Conservation (phyloP, 1,140 invertebrate species). For the Heliconius eleuchia region DNA sequence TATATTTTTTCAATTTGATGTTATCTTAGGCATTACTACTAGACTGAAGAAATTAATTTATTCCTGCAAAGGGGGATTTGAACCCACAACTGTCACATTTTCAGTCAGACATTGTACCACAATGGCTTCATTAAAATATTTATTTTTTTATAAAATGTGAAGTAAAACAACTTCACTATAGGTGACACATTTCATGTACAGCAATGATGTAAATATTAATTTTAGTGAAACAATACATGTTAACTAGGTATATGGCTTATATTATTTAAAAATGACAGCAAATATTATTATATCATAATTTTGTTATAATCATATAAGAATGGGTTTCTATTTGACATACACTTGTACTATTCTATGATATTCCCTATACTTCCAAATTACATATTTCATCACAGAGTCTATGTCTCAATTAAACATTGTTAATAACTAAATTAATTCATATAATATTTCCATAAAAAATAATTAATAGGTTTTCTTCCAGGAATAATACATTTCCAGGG, state of each 20-base stretch:
- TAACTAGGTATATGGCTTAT: no score
- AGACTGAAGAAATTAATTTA: no score
- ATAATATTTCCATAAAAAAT: background rate
- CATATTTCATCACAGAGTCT: conserved; percentile 50
- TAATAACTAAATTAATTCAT: conserved; percentile 26
- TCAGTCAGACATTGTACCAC: no score
- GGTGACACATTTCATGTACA: background rate
- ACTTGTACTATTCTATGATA: conserved; percentile 3
- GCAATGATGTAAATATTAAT: no score
- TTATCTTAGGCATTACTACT: no score
- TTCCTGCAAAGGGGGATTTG: no score
- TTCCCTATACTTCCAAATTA: conserved; percentile 22
- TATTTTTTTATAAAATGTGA: background rate
- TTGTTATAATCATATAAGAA: background rate
- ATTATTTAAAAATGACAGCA: background rate
- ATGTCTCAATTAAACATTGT: conserved; percentile 46
- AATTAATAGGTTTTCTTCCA: conserved; percentile 88
- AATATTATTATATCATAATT: background rate
- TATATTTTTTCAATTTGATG: no score
- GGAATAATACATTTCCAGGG: conserved; percentile 97
- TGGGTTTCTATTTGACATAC: background rate
- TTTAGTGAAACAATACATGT: no score
- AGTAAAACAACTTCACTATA: background rate
- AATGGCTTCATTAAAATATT: background rate
- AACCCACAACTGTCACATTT: no score